phyloP scores from a whole-genome alignment of 2,888 invertebrate genomes.

The Tetragnatha montana region DNA sequence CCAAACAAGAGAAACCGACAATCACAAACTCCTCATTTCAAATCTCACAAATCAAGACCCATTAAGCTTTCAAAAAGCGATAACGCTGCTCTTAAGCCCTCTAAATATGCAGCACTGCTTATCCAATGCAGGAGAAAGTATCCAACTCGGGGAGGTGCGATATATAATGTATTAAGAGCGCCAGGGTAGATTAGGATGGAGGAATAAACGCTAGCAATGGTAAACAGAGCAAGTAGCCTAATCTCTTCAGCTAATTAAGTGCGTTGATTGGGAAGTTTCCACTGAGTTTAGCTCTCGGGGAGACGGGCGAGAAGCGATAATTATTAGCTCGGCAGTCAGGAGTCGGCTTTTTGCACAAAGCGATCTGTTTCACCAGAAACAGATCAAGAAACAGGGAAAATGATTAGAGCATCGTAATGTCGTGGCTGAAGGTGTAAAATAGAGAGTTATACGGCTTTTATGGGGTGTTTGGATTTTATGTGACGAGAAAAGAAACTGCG shows the following conservation, averaged over 20 bases:
- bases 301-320: slow-evolving; percentile 35
- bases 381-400: too few relatives aligned
- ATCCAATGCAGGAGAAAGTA: slow-evolving; percentile 25
- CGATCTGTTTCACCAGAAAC: too few relatives aligned
- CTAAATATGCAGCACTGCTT: slow-evolving; percentile 54
- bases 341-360: neutral
- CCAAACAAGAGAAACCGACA: slow-evolving; percentile 35
- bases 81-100: slow-evolving; percentile 58
- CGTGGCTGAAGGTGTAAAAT: too few relatives aligned
- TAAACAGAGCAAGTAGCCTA: slow-evolving; percentile 60
- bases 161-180: slow-evolving; percentile 56
- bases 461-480: too few relatives aligned
- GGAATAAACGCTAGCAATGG: slow-evolving; percentile 51
- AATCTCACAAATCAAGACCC: slow-evolving; percentile 48
- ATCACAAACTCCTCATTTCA: slow-evolving; percentile 36
- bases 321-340: slow-evolving; percentile 27
- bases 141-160: slow-evolving; percentile 34
- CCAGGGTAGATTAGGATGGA: slow-evolving; percentile 51
- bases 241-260: slow-evolving; percentile 64
- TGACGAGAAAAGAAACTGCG: too few relatives aligned
- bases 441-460: too few relatives aligned
- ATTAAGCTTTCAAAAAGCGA: slow-evolving; percentile 68
- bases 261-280: slow-evolving; percentile 67
- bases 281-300: slow-evolving; percentile 45
- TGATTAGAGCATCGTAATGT: too few relatives aligned